Base-by-base conservation (phyloP, 2,888 invertebrate genomes). In the Phengaris arion region DNA sequence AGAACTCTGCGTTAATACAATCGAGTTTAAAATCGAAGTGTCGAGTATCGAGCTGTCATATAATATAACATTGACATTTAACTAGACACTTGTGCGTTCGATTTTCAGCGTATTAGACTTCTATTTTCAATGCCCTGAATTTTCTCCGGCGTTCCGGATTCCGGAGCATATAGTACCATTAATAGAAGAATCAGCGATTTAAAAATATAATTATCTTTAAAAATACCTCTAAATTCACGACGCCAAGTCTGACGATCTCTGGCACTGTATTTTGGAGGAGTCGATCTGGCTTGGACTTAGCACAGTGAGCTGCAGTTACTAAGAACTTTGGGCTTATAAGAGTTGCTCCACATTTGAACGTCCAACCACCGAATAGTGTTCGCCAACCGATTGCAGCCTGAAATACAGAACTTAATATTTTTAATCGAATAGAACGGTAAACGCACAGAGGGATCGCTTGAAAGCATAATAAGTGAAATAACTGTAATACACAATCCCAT, bases 231-330 rank as follows among this genome's bases (percentile, higher is more conserved):
- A 48, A 15, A 81, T 83, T 82, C 10, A 80, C 82, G 74, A 80
- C 79, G 0, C 84, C 84, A n/a, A 85, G 78, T 68, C 85, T 80
- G 7, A 85, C 85, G 46, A 84, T 84, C 76, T 84, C 82, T 2
- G 85, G 84, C 0, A 75, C 75, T 0, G 78, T 74, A 35, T 83
- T 80, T 9, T 80, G 78, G 0, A 85, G 75, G 1, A 78, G 77
- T 4, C 81, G 76, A 54, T 85, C 84, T 6, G 68, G 57, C 0
- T 68, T 15, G 0, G 80, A 77, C 2, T 78, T 77, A 4, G 81
- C 82, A 79, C 96, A 96, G 82, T 96, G 96, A 0, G 95, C 96
- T 0, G 96, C 96, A 0, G 96, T 95, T 48, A 96, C 81, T 6
- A 96, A 91, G 83, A 94, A 95, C 72, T 87, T 89, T 12, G 94